phyloP scores from a whole-genome alignment of 2,797 vertebrate genomes.

The Lagodon rhomboides region DNA sequence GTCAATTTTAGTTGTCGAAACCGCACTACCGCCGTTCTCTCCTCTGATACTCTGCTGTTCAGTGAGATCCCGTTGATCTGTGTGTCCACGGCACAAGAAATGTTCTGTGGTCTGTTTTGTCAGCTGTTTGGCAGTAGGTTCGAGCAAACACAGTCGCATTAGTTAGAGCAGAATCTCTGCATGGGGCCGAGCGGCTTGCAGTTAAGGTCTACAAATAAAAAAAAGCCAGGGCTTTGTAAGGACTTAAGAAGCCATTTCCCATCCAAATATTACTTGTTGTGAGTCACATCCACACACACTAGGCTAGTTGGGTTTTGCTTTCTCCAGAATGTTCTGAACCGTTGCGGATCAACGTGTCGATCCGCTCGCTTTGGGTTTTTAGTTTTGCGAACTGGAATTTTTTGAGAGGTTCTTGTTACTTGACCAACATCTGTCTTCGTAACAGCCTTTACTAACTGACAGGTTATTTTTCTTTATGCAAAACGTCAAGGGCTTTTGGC shows the following conservation, averaged over 20 bases:
- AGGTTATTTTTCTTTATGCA: slow-evolving; percentile 86
- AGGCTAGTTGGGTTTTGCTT: slow-evolving; percentile 43
- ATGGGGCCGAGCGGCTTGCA: slow-evolving; percentile 42
- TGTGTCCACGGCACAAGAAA: slow-evolving; percentile 53
- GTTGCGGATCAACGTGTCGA: slow-evolving; percentile 33
- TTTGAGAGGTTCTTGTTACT: slow-evolving; percentile 80
- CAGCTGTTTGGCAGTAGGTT: slow-evolving; percentile 64
- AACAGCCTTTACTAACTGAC: slow-evolving; percentile 84
- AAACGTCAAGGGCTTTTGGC: slow-evolving; percentile 89
- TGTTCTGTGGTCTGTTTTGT: slow-evolving; percentile 57
- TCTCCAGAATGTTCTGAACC: slow-evolving; percentile 52
- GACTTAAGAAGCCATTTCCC: slow-evolving; percentile 74
- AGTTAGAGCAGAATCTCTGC: slow-evolving; percentile 48
- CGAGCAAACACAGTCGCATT: slow-evolving; percentile 51
- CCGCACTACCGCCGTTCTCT: slow-evolving; percentile 25
- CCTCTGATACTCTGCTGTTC: slow-evolving; percentile 31
- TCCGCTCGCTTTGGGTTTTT: slow-evolving; percentile 56
- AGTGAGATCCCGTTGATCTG: slow-evolving; percentile 44
- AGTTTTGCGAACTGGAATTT: slow-evolving; percentile 66
- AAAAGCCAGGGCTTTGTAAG: slow-evolving; percentile 63
- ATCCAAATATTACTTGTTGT: slow-evolving; percentile 53
- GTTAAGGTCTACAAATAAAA: slow-evolving; percentile 48
- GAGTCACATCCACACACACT: slow-evolving; percentile 65
- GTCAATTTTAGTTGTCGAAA: slow-evolving; percentile 55
- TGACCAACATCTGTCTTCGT: slow-evolving; percentile 73